phyloP scores from a whole-genome alignment of 2,888 invertebrate genomes.

The Eupithecia dodoneata region DNA sequence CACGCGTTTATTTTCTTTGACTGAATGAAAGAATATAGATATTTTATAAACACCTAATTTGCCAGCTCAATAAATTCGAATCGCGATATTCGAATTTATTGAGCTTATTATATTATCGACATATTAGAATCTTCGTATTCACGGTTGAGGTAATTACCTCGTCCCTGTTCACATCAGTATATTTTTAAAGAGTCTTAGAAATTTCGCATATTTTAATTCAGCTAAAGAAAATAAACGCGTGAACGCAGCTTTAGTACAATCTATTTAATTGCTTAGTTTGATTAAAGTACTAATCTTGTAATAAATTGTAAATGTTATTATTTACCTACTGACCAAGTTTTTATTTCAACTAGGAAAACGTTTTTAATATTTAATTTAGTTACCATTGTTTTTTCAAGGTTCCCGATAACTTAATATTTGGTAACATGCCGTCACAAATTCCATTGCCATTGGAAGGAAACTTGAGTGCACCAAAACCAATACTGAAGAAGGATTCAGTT shows the following conservation, averaged over 20 bases:
- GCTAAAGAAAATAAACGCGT: neutral
- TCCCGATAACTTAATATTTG: conserved; percentile 76
- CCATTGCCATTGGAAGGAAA: conserved; percentile 80
- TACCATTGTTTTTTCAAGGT: conserved; percentile 61
- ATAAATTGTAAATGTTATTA: no score
- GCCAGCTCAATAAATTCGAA: neutral
- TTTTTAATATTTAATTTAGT: neutral
- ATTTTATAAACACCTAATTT: no score
- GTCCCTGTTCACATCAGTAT: no score
- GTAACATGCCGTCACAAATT: conserved; percentile 83
- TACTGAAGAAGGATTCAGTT: conserved; percentile 89
- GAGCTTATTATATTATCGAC: no score
- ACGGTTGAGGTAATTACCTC: no score
- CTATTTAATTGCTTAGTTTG: neutral
- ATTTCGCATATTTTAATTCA: neutral
- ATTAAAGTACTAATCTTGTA: neutral
- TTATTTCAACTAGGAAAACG: neutral
- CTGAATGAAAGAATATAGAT: no score
- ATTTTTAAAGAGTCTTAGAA: neutral
- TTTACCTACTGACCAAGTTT: neutral
- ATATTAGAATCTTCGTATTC: neutral
- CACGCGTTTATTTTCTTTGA: neutral
- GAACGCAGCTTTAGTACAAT: neutral
- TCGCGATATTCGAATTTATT: no score
- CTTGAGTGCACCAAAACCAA: conserved; percentile 85